These are phyloP conservation scores for Mormyrus hasselquistii DNA, from an alignment of 2,797 vertebrate genomes.

Conservation along the genomic window DNA sequence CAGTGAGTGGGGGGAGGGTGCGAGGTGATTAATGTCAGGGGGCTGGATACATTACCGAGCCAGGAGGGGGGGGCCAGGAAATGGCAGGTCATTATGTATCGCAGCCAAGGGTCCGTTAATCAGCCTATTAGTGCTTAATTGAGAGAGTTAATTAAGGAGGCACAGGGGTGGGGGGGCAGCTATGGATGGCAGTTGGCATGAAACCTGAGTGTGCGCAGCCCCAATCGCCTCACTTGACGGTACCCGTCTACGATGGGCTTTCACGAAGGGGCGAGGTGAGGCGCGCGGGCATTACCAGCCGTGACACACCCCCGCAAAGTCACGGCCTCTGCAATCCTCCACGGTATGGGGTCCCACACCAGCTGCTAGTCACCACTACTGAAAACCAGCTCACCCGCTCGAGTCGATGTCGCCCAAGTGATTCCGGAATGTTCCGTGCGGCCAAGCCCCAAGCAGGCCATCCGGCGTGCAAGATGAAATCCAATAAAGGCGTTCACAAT, in stretches of 20 bases:
- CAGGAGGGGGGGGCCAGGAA: constrained; percentile 42
- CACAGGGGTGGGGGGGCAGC: constrained; percentile 39
- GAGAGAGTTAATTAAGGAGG: constrained; percentile 65
- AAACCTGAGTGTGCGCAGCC: constrained; percentile 51
- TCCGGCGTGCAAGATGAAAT: constrained; percentile 48
- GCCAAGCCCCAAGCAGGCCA: neutral
- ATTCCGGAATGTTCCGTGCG: neutral
- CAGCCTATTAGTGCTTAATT: constrained; percentile 69
- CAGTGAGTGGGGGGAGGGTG: constrained; percentile 6
- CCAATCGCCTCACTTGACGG: constrained; percentile 48
- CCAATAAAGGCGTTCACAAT: constrained; percentile 66
- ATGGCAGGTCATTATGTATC: constrained; percentile 58
- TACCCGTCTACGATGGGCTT: neutral
- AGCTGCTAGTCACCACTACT: neutral
- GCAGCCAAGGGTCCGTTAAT: constrained; percentile 62
- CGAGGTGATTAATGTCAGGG: constrained; percentile 45
- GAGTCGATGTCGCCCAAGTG: neutral
- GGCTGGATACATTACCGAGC: constrained; percentile 26
- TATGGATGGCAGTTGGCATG: constrained; percentile 51
- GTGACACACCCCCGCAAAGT: neutral
- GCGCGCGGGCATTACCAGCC: neutral
- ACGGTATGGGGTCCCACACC: neutral
- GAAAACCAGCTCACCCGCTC: neutral
- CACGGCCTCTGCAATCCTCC: neutral
- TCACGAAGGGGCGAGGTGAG: neutral